Percentiles rank a stretch among this genome's conserved stretches.
Evolutionary conservation across 2,797 vertebrate species (phyloP).

Genomic region (Diplodus puntazzo): DNA sequence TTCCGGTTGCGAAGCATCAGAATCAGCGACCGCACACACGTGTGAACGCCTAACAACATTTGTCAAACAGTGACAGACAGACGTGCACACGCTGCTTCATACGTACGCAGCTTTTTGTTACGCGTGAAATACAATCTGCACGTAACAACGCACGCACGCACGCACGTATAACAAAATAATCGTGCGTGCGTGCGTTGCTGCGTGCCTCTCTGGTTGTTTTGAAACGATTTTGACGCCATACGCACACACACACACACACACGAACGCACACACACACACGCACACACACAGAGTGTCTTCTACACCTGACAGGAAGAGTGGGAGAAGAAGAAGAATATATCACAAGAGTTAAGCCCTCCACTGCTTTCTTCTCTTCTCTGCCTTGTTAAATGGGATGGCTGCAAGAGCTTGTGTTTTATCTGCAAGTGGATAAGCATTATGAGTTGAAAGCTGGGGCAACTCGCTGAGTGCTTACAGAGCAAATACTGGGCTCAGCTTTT

Average conservation of each 20-base stretch:
- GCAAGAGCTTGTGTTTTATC: constrained; percentile 53
- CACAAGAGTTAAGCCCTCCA: constrained; percentile 33
- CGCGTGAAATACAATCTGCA: no score
- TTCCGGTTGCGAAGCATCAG: no score
- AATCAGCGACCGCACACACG: no score
- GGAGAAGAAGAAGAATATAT: constrained; percentile 54
- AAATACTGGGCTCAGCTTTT: constrained; percentile 59
- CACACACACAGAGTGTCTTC: constrained; percentile 18
- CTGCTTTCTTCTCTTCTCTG: constrained; percentile 38
- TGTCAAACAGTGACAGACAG: no score
- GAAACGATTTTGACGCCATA: no score
- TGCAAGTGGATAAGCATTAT: constrained; percentile 58
- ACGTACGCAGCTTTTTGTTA: no score
- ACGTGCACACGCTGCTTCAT: no score
- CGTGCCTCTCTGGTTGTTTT: no score
- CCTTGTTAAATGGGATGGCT: constrained; percentile 65
- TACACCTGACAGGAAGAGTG: constrained; percentile 28
- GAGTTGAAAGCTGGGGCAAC: constrained; percentile 58
- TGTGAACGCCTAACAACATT: no score
- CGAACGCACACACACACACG: constrained; percentile 11
- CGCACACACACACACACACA: constrained; percentile 25
- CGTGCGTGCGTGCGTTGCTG: no score
- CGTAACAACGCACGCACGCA: no score
- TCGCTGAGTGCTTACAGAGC: constrained; percentile 60
- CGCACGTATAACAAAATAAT: no score